Evolutionary conservation across 1,140 invertebrate genomes (phyloP), one percentile per base, ranked within the genome.

Genomic region (Panagrolaimus sp.): DNA sequence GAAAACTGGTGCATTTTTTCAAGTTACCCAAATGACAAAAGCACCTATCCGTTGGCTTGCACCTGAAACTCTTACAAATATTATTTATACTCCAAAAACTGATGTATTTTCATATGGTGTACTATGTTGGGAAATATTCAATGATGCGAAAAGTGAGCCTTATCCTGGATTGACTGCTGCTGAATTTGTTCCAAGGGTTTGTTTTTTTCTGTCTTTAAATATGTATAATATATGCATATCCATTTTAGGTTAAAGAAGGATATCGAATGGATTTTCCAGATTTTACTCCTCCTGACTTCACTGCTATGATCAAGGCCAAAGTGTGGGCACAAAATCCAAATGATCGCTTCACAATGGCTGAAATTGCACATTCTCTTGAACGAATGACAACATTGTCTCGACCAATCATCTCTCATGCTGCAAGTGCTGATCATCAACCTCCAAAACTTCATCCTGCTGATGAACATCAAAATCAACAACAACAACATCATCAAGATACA

Each of bases 31-130:
- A 26, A 43, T 24, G 1, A 21, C 43, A 21, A 65, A 64, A 21
- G 38, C 71, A 17, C 76, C 76, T 1, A 64, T 77, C 52, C 46
- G 68, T 15, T 77, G 73, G 74, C 15, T 52, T 8, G 48, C 48
- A 24, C 48, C 48, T n/a, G 48, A 52, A 24, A 52, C 48, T 24
- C 17, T 52, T n/a, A 21, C 26, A 21, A 52, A n/a, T 21, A 52
- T 24, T 4, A 52, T 24, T n/a, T 52, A 52, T 52, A 52, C 48
- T 7, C 26, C 17, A 21, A 52, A 52, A 24, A 52, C 48, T 52
- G 48, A 52, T 52, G 48, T 99, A 91, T 99, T 95, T 95, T 96
- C 93, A 85, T 99, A 96, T 24, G 48, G 48, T 24, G 26, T 52
- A n/a, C 17, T 52, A 24, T 52, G 48, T 52, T 52, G 48, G 48